These are phyloP conservation scores for Pseudomugil tenellus DNA, from an alignment of 2,797 vertebrate genomes.

Conservation along the genomic window DNA sequence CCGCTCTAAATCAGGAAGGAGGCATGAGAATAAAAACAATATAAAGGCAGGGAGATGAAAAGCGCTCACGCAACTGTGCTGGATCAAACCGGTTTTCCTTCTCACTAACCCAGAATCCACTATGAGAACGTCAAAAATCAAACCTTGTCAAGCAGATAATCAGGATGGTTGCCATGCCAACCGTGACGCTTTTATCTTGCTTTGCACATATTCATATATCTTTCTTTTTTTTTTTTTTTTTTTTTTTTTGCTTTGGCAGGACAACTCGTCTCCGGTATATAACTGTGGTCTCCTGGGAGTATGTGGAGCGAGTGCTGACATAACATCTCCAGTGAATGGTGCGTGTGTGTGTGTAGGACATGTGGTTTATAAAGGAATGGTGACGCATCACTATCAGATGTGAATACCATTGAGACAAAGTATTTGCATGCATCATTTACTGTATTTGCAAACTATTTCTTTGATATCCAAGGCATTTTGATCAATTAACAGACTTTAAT, in stretches of 20 bases:
- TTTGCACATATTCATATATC: conserved; percentile 23
- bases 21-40: conserved; percentile 26
- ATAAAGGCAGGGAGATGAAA: conserved; percentile 24
- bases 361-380: conserved; percentile 1
- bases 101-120: conserved; percentile 47
- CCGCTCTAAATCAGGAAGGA: conserved; percentile 24
- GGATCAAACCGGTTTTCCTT: conserved; percentile 61
- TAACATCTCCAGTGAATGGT: too few species aligned
- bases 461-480: not conserved
- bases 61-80: conserved; percentile 29
- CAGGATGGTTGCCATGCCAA: conserved; percentile 70
- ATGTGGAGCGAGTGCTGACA: too few species aligned
- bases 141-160: conserved; percentile 47
- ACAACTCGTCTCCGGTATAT: conserved; percentile 31
- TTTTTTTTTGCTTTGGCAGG: conserved; percentile 37
- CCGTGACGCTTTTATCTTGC: conserved; percentile 65
- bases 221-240: conserved; percentile 38
- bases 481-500: conserved; percentile 42
- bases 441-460: not conserved
- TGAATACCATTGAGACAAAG: conserved; percentile 11
- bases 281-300: conserved; percentile 34
- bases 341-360: conserved; percentile 13
- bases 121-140: conserved; percentile 56
- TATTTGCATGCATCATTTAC: conserved; percentile 5
- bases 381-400: conserved; percentile 7